Conservation (phyloP, 1,140 invertebrate species). For the Lepidostoma basale region DNA sequence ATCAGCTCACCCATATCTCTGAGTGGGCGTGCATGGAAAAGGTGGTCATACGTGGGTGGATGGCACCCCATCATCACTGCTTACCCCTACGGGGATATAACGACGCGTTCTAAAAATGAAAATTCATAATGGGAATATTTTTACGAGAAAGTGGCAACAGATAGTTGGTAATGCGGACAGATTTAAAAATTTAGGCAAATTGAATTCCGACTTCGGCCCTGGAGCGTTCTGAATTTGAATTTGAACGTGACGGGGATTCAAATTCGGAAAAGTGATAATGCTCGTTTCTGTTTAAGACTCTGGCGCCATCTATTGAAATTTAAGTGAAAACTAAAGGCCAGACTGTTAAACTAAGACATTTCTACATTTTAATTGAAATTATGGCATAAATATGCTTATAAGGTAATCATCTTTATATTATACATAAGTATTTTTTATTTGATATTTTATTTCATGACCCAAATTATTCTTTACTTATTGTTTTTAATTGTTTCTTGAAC, state of each 20-base stretch:
- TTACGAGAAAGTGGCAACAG: too few relatives aligned
- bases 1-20: conserved; percentile 23
- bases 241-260: neutral
- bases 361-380: too few relatives aligned
- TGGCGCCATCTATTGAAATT: too few relatives aligned
- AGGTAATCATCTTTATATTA: too few relatives aligned
- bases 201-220: neutral
- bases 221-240: too few relatives aligned
- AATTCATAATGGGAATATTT: conserved; percentile 4
- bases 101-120: conserved; percentile 9
- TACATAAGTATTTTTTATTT: too few relatives aligned
- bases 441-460: too few relatives aligned
- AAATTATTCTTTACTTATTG: too few relatives aligned
- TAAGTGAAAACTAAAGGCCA: neutral
- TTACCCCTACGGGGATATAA: conserved; percentile 18
- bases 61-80: conserved; percentile 24
- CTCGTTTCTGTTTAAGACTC: too few relatives aligned
- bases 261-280: too few relatives aligned
- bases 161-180: neutral
- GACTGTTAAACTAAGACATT: too few relatives aligned
- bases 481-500: too few relatives aligned
- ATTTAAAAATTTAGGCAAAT: neutral
- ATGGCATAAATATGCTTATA: neutral
- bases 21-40: conserved; percentile 14
- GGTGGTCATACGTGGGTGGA: conserved; percentile 16